Conservation (phyloP, 2,797 vertebrate genomes). For the Enteromius fasciolatus region DNA sequence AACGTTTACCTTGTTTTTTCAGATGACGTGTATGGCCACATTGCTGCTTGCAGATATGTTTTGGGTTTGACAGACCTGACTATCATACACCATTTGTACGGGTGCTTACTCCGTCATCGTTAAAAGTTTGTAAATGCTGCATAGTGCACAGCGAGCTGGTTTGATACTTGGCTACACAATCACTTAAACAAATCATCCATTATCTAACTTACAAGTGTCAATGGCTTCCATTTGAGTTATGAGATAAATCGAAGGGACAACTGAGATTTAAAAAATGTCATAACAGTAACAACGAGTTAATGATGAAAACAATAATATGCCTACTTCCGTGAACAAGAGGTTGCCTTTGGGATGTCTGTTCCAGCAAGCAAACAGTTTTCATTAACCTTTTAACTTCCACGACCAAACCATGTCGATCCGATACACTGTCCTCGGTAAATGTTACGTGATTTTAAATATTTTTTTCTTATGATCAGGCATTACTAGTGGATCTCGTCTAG, state of each 20-base stretch:
- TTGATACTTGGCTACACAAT: not conserved
- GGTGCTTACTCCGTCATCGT: not conserved
- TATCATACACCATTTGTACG: not conserved
- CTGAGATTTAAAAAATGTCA: not conserved
- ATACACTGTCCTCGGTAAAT: not conserved
- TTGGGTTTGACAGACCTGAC: not conserved
- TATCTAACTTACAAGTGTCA: not conserved
- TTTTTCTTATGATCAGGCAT: not conserved
- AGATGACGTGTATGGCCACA: not conserved
- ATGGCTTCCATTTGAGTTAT: not conserved
- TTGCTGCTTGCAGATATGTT: not conserved
- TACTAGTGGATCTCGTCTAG: not conserved
- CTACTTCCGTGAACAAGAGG: slow-evolving; percentile 38
- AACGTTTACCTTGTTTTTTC: not conserved
- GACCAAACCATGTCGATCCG: not conserved
- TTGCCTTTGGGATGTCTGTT: slow-evolving; percentile 3
- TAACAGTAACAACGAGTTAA: too few relatives aligned
- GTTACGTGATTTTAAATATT: not conserved
- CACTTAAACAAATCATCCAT: not conserved
- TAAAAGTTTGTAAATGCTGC: not conserved
- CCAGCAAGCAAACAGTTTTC: slow-evolving; percentile 15
- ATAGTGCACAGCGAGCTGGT: not conserved
- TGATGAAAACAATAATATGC: not conserved
- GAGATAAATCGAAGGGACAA: not conserved
- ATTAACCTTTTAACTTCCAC: slow-evolving; percentile 11